Conservation (phyloP, 2,888 invertebrate genomes). For the Sipha maydis region DNA sequence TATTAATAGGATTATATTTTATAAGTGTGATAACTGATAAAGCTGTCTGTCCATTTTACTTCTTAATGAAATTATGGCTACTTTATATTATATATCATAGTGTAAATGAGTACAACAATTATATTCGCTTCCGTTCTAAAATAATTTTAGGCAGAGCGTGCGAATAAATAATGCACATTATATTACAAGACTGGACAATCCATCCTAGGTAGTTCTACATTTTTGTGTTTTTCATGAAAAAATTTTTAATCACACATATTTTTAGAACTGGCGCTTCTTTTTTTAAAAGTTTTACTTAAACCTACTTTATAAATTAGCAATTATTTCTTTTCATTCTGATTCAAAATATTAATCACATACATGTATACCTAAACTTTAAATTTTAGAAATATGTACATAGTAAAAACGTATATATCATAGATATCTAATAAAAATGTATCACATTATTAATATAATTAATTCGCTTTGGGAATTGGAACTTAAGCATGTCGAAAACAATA, state of each 20-base stretch:
- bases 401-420: conserved; percentile 4
- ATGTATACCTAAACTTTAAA: background rate
- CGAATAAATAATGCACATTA: conserved; percentile 29
- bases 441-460: conserved; percentile 18
- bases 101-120: conserved; percentile 26
- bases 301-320: conserved; percentile 5
- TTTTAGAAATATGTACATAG: background rate
- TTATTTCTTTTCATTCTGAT: conserved; percentile 21
- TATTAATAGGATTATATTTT: conserved; percentile 44
- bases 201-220: conserved; percentile 48
- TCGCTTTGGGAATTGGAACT: conserved; percentile 39
- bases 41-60: conserved; percentile 54
- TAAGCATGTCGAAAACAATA: conserved; percentile 46
- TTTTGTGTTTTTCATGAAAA: conserved; percentile 20
- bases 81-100: conserved; percentile 35
- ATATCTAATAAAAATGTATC: background rate
- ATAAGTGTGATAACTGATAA: conserved; percentile 26
- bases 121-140: conserved; percentile 31
- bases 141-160: conserved; percentile 14
- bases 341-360: background rate
- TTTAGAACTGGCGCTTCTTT: conserved; percentile 5
- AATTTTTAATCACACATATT: background rate
- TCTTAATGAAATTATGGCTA: conserved; percentile 42
- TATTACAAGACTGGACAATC: conserved; percentile 55
- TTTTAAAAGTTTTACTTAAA: background rate